A percentile compares a stretch with the other conserved stretches of the same genome.
phyloP scores from a whole-genome alignment of 2,113 vertebrate genomes.

The Piliocolobus tephrosceles region DNA sequence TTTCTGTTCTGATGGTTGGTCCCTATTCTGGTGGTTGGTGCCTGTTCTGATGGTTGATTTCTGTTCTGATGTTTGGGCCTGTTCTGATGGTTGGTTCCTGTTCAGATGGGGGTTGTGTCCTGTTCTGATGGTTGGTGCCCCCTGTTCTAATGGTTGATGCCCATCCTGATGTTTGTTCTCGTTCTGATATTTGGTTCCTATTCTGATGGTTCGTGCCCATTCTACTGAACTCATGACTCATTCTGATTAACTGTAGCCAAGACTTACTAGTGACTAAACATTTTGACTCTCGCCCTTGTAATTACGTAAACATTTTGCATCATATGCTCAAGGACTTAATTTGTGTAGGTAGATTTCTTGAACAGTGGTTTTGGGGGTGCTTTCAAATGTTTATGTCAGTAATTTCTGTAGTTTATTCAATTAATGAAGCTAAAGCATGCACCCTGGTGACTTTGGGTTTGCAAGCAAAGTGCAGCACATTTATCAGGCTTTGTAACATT shows the following conservation, averaged over 20 bases:
- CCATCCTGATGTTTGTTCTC: too few relatives aligned
- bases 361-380: not conserved
- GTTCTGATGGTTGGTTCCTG: too few relatives aligned
- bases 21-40: too few relatives aligned
- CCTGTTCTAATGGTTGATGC: too few relatives aligned
- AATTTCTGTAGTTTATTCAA: not conserved
- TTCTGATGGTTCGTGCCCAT: not conserved
- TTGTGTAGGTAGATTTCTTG: not conserved
- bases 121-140: too few relatives aligned
- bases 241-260: not conserved
- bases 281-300: not conserved
- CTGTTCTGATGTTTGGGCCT: too few relatives aligned
- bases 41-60: too few relatives aligned
- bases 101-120: too few relatives aligned
- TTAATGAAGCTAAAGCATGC: not conserved
- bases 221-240: not conserved
- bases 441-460: not conserved
- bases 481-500: not conserved
- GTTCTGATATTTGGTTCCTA: too few relatives aligned
- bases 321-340: not conserved
- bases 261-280: not conserved
- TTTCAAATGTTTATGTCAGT: not conserved
- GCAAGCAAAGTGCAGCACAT: not conserved
- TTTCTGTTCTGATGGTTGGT: too few relatives aligned
- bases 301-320: not conserved